These are phyloP conservation scores for Drymodes brunneopygia DNA, from an alignment of 2,113 vertebrate species.

Conservation along the genomic window DNA sequence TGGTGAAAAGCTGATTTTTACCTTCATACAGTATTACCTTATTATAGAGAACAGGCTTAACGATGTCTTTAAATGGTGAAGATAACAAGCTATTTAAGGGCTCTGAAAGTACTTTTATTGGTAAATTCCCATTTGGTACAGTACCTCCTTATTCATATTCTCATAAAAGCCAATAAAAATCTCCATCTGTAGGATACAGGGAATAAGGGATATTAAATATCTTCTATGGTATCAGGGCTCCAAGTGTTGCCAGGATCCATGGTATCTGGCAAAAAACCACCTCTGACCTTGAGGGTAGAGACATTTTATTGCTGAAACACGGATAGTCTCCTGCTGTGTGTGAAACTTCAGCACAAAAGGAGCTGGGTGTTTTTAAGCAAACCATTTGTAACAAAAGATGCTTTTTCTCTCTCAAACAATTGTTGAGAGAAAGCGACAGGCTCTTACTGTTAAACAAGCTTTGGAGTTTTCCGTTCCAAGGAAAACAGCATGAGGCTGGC, in stretches of 20 bases:
- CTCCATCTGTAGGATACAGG: not conserved
- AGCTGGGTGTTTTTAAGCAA: slow-evolving; percentile 20
- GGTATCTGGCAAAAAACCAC: not conserved
- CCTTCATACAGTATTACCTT: not conserved
- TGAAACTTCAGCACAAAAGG: slow-evolving; percentile 5
- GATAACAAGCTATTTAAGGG: not conserved
- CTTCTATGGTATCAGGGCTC: not conserved
- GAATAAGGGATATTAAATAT: not conserved
- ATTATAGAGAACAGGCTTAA: not conserved
- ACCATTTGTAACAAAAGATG: slow-evolving; percentile 28
- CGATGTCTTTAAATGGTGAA: not conserved
- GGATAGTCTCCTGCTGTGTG: not conserved
- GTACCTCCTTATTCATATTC: not conserved
- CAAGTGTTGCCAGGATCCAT: not conserved
- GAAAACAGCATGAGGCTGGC: not conserved
- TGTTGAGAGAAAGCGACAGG: not conserved
- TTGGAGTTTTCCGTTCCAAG: not conserved
- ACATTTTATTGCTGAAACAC: not conserved
- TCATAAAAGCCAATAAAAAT: not conserved
- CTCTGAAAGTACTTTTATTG: not conserved
- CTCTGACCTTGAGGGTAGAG: not conserved
- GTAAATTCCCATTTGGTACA: not conserved
- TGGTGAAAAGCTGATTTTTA: not conserved
- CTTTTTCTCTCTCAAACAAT: not conserved
- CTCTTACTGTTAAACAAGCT: not conserved